Conservation (phyloP, 2,797 vertebrate genomes). For the Pipistrellus nathusii region DNA sequence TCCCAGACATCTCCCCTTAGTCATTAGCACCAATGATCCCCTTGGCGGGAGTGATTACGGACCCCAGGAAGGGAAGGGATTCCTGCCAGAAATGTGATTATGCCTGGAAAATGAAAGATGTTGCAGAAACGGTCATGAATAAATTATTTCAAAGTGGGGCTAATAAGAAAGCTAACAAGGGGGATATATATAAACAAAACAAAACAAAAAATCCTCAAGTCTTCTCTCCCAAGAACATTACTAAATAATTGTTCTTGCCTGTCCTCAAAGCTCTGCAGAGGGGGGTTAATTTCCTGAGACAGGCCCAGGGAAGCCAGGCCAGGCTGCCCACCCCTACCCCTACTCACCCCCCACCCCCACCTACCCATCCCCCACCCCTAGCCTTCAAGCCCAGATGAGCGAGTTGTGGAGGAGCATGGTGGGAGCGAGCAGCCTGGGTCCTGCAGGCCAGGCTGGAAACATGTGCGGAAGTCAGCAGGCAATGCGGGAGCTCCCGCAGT, state of each 20-base stretch:
- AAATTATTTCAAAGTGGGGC: constrained; percentile 71
- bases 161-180: background rate
- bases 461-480: background rate
- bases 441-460: background rate
- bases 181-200: constrained; percentile 30
- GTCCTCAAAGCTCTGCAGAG: constrained; percentile 83
- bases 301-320: constrained; percentile 88
- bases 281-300: constrained; percentile 85
- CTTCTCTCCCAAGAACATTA: background rate
- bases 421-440: background rate
- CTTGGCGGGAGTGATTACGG: constrained; percentile 93
- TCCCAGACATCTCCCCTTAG: constrained; percentile 87
- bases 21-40: constrained; percentile 86
- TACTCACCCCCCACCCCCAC: no score
- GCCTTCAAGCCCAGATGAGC: background rate
- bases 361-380: no score
- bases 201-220: constrained; percentile 50
- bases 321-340: background rate
- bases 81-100: constrained; percentile 87
- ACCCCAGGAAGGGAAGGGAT: constrained; percentile 88
- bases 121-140: constrained; percentile 77
- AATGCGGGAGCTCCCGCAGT: background rate
- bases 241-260: constrained; percentile 78
- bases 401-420: no score
- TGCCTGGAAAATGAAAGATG: constrained; percentile 79